Conservation (phyloP, 1,140 invertebrate species). For the Globodera ellingtonae region DNA sequence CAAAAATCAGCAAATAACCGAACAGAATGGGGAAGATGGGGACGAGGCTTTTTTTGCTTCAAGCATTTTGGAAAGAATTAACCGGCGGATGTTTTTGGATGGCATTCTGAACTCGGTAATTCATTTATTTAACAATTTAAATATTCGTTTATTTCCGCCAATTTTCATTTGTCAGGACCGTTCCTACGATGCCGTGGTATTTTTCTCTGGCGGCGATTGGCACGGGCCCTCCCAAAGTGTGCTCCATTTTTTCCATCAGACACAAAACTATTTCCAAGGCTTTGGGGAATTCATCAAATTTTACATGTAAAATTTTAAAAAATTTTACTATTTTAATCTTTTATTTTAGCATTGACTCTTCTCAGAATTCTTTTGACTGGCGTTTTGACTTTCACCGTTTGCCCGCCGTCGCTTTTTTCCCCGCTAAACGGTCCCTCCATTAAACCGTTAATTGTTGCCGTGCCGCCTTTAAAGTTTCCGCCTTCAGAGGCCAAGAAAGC, state of each 20-base stretch:
- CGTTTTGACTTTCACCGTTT: constrained; percentile 10
- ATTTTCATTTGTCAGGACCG: neutral
- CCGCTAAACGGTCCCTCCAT: neutral
- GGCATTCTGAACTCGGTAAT: constrained; percentile 13
- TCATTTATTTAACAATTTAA: too few relatives aligned
- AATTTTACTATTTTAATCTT: neutral
- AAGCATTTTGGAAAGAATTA: constrained; percentile 13
- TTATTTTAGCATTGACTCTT: constrained; percentile 17
- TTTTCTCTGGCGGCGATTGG: constrained; percentile 23
- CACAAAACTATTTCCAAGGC: constrained; percentile 10
- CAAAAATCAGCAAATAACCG: constrained; percentile 1
- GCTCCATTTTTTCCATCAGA: constrained; percentile 22
- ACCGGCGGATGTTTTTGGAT: constrained; percentile 1
- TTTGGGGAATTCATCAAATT: constrained; percentile 12
- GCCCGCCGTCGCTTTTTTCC: constrained; percentile 27
- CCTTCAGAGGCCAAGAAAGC: constrained; percentile 1
- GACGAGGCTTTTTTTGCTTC: neutral
- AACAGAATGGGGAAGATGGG: neutral
- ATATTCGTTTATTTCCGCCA: too few relatives aligned
- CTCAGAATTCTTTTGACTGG: constrained; percentile 10
- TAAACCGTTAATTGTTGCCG: neutral
- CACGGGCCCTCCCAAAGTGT: constrained; percentile 10
- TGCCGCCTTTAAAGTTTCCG: neutral
- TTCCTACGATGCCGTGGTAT: constrained; percentile 11
- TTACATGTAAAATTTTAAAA: constrained; percentile 2